These are phyloP conservation scores for Bos javanicus DNA, from an alignment of 2,113 vertebrate genomes.

Conservation along the genomic window DNA sequence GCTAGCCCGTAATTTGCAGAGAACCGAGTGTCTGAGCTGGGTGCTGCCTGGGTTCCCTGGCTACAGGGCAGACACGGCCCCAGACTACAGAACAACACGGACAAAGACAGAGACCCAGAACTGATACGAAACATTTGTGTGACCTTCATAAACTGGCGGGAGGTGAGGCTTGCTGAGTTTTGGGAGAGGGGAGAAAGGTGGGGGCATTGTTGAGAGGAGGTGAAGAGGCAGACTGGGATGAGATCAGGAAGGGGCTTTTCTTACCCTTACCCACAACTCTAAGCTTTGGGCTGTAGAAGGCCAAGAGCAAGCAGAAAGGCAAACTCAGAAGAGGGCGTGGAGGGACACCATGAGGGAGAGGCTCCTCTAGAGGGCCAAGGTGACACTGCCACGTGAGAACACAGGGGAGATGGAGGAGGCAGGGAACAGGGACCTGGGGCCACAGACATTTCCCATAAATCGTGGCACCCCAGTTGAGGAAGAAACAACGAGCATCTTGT, in stretches of 20 bases:
- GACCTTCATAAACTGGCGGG: background rate
- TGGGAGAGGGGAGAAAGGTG: background rate
- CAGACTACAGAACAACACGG: too few relatives aligned
- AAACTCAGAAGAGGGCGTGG: background rate
- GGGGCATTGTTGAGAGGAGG: background rate
- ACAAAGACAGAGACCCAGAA: background rate
- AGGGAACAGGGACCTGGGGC: background rate
- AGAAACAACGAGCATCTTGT: background rate
- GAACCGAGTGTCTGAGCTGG: background rate
- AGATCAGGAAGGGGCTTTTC: background rate
- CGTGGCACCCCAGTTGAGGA: background rate
- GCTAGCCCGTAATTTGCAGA: background rate
- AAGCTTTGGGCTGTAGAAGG: background rate
- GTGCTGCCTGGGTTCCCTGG: background rate
- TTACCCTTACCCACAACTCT: background rate
- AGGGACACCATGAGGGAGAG: background rate
- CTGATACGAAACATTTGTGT: fast-evolving
- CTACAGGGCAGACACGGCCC: background rate
- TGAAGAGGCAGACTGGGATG: background rate
- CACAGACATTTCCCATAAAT: background rate
- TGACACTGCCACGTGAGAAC: background rate
- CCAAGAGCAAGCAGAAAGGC: background rate
- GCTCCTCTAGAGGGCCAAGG: background rate
- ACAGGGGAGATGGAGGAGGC: background rate
- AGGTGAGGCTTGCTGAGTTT: background rate